phyloP scores from a whole-genome alignment of 1,140 invertebrate genomes.

The Odontomachus brunneus region DNA sequence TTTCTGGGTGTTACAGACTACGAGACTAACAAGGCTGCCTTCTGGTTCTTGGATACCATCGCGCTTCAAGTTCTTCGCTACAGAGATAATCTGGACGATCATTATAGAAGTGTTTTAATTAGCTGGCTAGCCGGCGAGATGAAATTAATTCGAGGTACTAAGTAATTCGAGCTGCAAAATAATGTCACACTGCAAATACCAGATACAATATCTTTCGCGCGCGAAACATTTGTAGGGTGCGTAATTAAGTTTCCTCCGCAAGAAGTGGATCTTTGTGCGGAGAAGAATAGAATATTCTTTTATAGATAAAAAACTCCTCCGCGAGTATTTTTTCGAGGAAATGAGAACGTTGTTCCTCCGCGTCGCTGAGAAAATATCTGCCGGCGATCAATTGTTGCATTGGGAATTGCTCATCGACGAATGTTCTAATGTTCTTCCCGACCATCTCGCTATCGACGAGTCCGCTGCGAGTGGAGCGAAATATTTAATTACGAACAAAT shows the following conservation, averaged over 20 bases:
- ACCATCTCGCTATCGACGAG: neutral
- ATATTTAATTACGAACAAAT: slow-evolving; percentile 19
- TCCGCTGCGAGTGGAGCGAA: neutral
- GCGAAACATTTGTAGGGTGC: neutral
- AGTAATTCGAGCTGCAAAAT: slow-evolving; percentile 32
- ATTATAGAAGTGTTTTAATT: slow-evolving; percentile 69
- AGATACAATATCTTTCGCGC: neutral
- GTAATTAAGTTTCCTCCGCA: neutral
- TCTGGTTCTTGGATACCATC: slow-evolving; percentile 77
- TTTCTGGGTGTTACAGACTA: slow-evolving; percentile 72
- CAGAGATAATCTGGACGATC: slow-evolving; percentile 62
- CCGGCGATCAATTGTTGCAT: slow-evolving; percentile 54
- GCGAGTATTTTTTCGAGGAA: slow-evolving; percentile 69
- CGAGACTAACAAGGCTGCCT: slow-evolving; percentile 73
- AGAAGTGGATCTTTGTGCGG: neutral
- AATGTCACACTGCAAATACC: neutral
- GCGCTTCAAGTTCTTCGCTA: slow-evolving; percentile 65
- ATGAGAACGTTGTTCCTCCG: slow-evolving; percentile 67
- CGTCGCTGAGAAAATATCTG: slow-evolving; percentile 42
- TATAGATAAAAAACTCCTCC: slow-evolving; percentile 65
- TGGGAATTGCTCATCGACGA: slow-evolving; percentile 63
- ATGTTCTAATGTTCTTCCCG: slow-evolving; percentile 6
- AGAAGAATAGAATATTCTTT: slow-evolving; percentile 21
- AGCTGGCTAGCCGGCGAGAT: slow-evolving; percentile 77
- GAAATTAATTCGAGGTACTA: slow-evolving; percentile 66